Conservation (phyloP, 2,888 invertebrate genomes). For the Cheilosia variabilis region DNA sequence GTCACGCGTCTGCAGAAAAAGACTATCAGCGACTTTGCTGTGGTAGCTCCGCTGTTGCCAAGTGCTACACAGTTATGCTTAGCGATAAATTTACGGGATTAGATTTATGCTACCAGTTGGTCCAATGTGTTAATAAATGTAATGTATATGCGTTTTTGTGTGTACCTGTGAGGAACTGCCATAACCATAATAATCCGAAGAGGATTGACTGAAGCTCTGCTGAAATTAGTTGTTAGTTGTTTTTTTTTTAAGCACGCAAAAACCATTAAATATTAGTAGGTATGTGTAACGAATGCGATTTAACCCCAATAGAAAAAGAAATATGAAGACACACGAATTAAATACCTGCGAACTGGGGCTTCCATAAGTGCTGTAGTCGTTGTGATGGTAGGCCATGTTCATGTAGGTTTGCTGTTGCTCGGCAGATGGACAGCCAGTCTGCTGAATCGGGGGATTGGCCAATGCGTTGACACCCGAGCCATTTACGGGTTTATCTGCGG, state of each 20-base stretch:
- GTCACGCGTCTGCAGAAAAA: no score
- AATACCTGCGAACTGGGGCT: conserved; percentile 84
- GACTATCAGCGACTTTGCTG: not conserved
- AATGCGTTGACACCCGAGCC: not conserved
- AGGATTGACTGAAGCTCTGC: conserved; percentile 76
- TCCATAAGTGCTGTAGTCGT: conserved; percentile 79
- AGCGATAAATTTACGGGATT: not conserved
- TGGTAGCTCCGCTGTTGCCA: not conserved
- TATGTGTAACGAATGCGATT: conserved; percentile 22
- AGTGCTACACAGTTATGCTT: not conserved
- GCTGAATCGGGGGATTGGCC: conserved; percentile 27
- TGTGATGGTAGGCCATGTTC: conserved; percentile 75
- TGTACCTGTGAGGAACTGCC: conserved; percentile 89
- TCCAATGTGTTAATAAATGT: conserved; percentile 23
- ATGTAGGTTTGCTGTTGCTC: conserved; percentile 75
- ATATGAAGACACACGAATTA: not conserved
- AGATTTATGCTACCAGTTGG: conserved; percentile 14
- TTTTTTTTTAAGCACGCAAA: conserved; percentile 41
- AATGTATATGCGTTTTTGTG: conserved; percentile 29
- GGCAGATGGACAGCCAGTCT: conserved; percentile 20
- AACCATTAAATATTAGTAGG: conserved; percentile 39
- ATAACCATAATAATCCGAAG: conserved; percentile 85
- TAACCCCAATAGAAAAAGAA: conserved; percentile 5
- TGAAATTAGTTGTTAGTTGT: conserved; percentile 63
- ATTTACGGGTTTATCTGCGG: conserved; percentile 5